Evolutionary conservation across 1,140 invertebrate species (phyloP), one percentile per base, ranked within the genome.

Genomic region (Littorina saxatilis): DNA sequence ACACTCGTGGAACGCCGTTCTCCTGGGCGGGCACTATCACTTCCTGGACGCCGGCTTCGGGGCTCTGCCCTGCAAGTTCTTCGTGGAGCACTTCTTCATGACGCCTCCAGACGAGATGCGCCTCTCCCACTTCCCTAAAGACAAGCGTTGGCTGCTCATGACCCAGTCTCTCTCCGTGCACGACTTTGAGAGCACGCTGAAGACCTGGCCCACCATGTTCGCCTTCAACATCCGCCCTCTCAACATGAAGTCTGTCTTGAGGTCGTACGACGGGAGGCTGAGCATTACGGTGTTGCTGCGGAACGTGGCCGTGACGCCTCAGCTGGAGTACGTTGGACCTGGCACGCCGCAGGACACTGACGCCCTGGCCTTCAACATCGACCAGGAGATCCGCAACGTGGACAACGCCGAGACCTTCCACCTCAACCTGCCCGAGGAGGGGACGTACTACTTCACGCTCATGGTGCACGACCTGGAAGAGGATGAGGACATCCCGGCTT

Each of bases 181-280:
- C 39, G 86, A 83, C 32, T 90, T 90, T 79, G 87, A 88, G 75
- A 85, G 80, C n/a, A 87, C 85, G 1, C 80, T 89, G 0, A 90
- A 90, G 83, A 88, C 88, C 4, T 90, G 89, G 89, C 89, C 89
- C 15, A 86, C 89, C 13, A 90, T 90, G 89, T 88, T 90, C 80
- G 85, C 88, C 79, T 90, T 89, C 82, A 88, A 88, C 79, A 90
- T 90, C 82, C 85, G 87, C 20, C 89, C 89, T 3, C 77, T 90
- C 29, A 90, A 85, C 83, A 89, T 88, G 87, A 87, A 87, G 76
- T 86, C 87, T 50, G 87, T 88, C 37, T 86, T 90, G 73, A 75
- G 87, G 68, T 89, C 89, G 5, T 90, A 88, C 66, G 89, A 90
- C 75, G 87, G 88, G 1, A 82, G 86, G 78, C 83, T 90, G 0